Evolutionary conservation across 2,888 invertebrate species (phyloP), one percentile per base, ranked within the genome.

Genomic region (Leucoptera coffeella): DNA sequence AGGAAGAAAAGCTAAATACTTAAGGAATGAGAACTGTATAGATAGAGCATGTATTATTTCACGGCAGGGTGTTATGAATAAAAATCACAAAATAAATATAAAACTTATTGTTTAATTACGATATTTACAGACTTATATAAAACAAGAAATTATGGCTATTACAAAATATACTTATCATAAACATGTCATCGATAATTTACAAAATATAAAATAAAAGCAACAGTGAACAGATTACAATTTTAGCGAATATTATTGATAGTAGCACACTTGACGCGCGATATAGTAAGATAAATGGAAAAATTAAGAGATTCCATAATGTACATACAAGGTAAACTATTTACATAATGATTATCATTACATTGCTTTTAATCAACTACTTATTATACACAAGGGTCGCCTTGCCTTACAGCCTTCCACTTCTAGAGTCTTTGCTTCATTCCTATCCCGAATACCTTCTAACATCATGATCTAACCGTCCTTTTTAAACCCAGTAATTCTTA

Each of bases 31-130:
- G n/a, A n/a, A n/a, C n/a, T n/a, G n/a, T n/a, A n/a, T n/a, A n/a
- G n/a, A n/a, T n/a, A n/a, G n/a, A n/a, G n/a, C n/a, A n/a, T n/a
- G n/a, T n/a, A n/a, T n/a, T n/a, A n/a, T n/a, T n/a, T n/a, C n/a
- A n/a, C n/a, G n/a, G n/a, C n/a, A n/a, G n/a, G n/a, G n/a, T n/a
- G n/a, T n/a, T n/a, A n/a, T n/a, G n/a, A n/a, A n/a, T n/a, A n/a
- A n/a, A n/a, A n/a, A n/a, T n/a, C n/a, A n/a, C n/a, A n/a, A n/a
- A n/a, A n/a, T n/a, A n/a, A n/a, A 56, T 69, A 67, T 67, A 67
- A 69, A 69, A 69, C 67, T 69, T 69, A 69, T 64, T 65, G 61
- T 69, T 60, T 67, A 69, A 65, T 69, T 57, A 57, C 64, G 58
- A 55, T 69, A 69, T 69, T 67, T 69, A 69, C 69, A 69, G 54